phyloP scores from a whole-genome alignment of 2,888 invertebrate genomes.

The Hyposoter dolosus region DNA sequence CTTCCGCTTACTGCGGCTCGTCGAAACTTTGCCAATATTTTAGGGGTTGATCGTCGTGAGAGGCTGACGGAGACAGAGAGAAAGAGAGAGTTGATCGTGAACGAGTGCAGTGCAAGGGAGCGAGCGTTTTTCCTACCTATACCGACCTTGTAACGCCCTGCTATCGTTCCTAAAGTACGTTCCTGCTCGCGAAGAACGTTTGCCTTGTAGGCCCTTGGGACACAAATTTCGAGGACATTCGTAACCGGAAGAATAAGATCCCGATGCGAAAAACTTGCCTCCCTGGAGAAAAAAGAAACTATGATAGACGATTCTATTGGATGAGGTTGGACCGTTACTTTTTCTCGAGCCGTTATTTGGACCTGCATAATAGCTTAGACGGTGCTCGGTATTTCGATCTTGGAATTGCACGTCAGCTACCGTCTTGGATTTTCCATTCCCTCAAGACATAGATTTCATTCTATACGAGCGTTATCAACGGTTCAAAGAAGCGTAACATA shows the following conservation, averaged over 20 bases:
- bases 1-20: constrained; percentile 71
- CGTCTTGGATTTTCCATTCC: not conserved
- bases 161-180: constrained; percentile 55
- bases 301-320: constrained; percentile 22
- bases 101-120: constrained; percentile 63
- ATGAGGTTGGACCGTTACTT: constrained; percentile 31
- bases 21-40: constrained; percentile 83
- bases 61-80: constrained; percentile 41
- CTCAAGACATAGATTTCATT: not conserved
- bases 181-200: constrained; percentile 46
- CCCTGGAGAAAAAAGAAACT: constrained; percentile 26
- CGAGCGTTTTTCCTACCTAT: constrained; percentile 69
- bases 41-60: constrained; percentile 74
- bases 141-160: constrained; percentile 78
- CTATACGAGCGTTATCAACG: not conserved
- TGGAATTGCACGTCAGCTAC: not conserved
- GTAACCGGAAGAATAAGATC: constrained; percentile 47
- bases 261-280: constrained; percentile 49
- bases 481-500: too few relatives aligned
- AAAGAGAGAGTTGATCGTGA: constrained; percentile 31
- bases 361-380: constrained; percentile 2
- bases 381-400: not conserved
- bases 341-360: constrained; percentile 20
- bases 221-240: constrained; percentile 61
- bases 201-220: constrained; percentile 57